Base-by-base conservation (phyloP, 2,113 vertebrate genomes). In the Callopanchax toddi region DNA sequence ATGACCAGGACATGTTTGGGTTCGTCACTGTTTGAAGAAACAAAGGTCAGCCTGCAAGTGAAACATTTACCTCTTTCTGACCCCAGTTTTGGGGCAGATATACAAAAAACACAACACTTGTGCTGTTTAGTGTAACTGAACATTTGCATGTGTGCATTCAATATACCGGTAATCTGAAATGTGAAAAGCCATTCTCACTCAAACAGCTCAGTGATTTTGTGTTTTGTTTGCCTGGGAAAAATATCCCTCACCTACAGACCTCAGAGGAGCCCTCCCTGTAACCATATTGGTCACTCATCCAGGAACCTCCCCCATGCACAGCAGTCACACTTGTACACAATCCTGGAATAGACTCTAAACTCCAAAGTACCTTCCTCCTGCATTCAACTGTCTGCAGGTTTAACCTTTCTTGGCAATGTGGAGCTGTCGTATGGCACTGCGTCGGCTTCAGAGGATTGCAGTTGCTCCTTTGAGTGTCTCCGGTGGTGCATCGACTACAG, bases 361-460 rank as follows among this genome's bases (percentile, higher is more conserved):
- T 85, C 63, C 60, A 74, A 76, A 88, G 82, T 63, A 57, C 26
- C 42, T 25, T 42, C 20, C 40, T 54, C 62, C 59, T 25, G 58
- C 42, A 0, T 59, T 45, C 34, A 57, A 29, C 56, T 70, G 61
- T 45, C 70, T 17, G 20, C 11, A 22, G 57, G 49, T 53, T 76
- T 20, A 43, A 12, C 36, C 39, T 56, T 15, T 52, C 8, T 9
- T 67, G 26, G 78, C 36, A 43, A 94, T 94, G 92, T 92, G 88
- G 91, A 82, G 82, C 59, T 84, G 85, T 60, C 73, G 84, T 43
- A 29, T 68, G 51, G 89, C 84, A 34, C 76, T 91, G 17, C 86
- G 78, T 57, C 56, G 44, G 50, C 78, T 93, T 40, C 85, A 86
- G 65, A 76, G 60, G 60, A 60, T 90, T 1, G 67, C 76, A 1